These are phyloP conservation scores for Dendrocincla tyrannina DNA, from an alignment of 2,797 vertebrate species.

Conservation along the genomic window DNA sequence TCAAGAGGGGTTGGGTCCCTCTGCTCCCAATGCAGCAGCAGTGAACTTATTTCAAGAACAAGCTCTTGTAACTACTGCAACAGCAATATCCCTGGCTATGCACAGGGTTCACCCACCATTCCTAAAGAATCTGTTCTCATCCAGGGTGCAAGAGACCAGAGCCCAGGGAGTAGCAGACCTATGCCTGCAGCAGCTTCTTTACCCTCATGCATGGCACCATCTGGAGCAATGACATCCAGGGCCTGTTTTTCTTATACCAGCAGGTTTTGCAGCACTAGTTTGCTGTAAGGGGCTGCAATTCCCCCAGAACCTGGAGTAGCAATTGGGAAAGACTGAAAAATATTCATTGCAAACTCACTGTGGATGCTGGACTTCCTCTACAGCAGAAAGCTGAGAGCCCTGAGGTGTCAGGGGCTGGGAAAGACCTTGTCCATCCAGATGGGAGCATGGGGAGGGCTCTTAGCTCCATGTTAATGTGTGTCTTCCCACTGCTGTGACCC, in stretches of 20 bases:
- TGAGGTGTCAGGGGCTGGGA: neutral
- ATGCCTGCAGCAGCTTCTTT: neutral
- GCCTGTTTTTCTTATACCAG: neutral
- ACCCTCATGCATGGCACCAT: fast-evolving
- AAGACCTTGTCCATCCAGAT: neutral
- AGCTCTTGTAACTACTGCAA: neutral
- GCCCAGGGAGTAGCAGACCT: neutral
- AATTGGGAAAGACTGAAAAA: neutral
- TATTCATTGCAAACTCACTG: neutral
- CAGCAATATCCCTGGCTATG: neutral
- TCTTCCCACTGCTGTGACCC: neutral
- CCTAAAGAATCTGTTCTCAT: neutral
- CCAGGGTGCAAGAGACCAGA: neutral
- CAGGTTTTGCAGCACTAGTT: neutral
- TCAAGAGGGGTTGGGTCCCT: neutral
- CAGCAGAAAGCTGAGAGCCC: neutral
- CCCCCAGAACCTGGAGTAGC: neutral
- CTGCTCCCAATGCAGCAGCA: neutral
- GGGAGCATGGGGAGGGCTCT: neutral
- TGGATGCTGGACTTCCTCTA: neutral
- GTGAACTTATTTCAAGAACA: neutral
- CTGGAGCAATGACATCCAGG: neutral
- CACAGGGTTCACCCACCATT: neutral
- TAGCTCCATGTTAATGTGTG: neutral
- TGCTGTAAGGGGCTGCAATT: neutral